Evolutionary conservation across 2,113 vertebrate genomes (phyloP).

Genomic region (Ptychochromis oligacanthus): DNA sequence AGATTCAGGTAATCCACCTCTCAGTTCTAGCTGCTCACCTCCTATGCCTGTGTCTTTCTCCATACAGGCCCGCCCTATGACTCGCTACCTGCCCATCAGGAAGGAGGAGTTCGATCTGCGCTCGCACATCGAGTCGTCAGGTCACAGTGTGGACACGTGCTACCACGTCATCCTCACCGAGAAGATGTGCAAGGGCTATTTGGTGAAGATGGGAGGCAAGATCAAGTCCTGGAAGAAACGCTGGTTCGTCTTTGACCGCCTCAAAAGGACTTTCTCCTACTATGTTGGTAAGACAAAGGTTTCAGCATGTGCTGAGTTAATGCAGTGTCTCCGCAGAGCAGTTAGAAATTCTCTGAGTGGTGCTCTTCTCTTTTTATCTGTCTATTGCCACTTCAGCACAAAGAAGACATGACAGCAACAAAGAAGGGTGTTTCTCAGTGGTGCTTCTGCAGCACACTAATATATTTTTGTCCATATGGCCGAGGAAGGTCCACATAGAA

Average conservation of each 20-base stretch:
- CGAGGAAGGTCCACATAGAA: too few species aligned
- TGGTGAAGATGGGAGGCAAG: constrained; percentile 98
- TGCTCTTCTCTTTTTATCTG: background rate
- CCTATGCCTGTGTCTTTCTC: background rate
- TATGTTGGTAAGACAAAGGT: constrained; percentile 83
- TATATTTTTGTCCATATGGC: too few species aligned
- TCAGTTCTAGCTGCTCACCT: background rate
- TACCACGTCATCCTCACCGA: constrained; percentile 89
- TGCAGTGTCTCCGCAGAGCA: background rate
- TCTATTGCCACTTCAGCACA: background rate
- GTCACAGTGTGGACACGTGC: constrained; percentile 93
- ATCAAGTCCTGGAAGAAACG: constrained; percentile 99
- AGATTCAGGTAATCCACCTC: background rate
- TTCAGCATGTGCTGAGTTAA: background rate
- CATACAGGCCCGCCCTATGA: constrained; percentile 91
- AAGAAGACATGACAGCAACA: background rate
- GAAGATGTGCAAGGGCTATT: constrained; percentile 97
- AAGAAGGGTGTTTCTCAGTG: background rate
- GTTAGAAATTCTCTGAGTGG: too few species aligned
- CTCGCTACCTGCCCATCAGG: constrained; percentile 94
- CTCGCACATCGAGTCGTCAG: constrained; percentile 91
- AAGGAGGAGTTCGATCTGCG: constrained; percentile 97
- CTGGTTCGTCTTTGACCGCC: constrained; percentile 98
- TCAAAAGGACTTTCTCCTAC: constrained; percentile 95
- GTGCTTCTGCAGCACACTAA: background rate